Base-by-base conservation (phyloP, 2,113 vertebrate genomes). In the Fregetta grallaria region DNA sequence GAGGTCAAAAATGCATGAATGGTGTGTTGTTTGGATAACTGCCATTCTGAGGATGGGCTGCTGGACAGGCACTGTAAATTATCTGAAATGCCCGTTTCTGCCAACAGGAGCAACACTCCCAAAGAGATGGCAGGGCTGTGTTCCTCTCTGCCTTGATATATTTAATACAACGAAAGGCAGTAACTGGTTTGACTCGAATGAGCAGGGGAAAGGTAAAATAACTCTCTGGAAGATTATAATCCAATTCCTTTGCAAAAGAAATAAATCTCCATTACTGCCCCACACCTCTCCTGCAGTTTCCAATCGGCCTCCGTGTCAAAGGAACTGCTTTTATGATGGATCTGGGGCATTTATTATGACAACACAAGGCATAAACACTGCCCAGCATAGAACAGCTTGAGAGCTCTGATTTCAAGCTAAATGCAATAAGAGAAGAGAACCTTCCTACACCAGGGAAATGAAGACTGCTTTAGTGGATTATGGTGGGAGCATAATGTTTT, bases 381-480 rank as follows among this genome's bases (percentile, higher is more conserved):
- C 47, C 86, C 92, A 70, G 30, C 62, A 71, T n/a, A 80, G 44
- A 62, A 34, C 67, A 82, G 66, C 32, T 76, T 45, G 63, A 86
- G 73, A 96, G 78, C 38, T 72, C 79, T 90, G 49, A 93, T 80
- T 91, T 70, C 77, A 82, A 44, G 25, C 74, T 83, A 95, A 97
- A 83, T 29, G 36, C 62, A 91, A 68, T 94, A 95, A 94, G 79
- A 96, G 68, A 77, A 90, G 71, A 91, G 71, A 93, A 74, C 53
- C 36, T 92, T 81, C 61, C 52, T 45, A 68, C 92, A 81, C 80
- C 29, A 34, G 80, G 88, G 86, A 95, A 97, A 83, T 79, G 77
- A 91, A 95, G 91, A 21, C 77, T 66, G 50, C 23, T 88, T 96
- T 74, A 94, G 75, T 86, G 56, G 83, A 80, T 97, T 92, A 96